phyloP scores from a whole-genome alignment of 30 jellyfish, hydroid and myxozoan species.

The Cassiopea xamachana region DNA sequence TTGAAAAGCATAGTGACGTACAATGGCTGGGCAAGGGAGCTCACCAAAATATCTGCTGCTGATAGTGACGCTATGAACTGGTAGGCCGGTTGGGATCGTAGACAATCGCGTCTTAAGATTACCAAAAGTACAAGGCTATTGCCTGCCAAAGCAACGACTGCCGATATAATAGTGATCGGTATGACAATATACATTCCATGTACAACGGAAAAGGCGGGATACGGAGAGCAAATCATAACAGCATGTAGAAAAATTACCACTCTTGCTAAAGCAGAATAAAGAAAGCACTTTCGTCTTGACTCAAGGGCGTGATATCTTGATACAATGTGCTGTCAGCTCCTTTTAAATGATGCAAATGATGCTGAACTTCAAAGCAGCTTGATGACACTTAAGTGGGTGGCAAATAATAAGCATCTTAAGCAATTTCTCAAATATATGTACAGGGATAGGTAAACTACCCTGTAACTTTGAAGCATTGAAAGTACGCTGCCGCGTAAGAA shows the following conservation, averaged over 20 bases:
- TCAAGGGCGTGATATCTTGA: too few species aligned
- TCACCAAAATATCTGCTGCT: conserved; percentile 78
- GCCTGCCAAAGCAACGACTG: conserved; percentile 53
- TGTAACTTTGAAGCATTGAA: too few species aligned
- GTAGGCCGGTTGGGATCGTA: conserved; percentile 87
- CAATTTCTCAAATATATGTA: too few species aligned
- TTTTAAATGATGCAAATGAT: too few species aligned
- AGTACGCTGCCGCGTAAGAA: too few species aligned
- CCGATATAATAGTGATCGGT: conserved; percentile 46
- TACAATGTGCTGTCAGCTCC: too few species aligned
- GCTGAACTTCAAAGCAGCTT: too few species aligned
- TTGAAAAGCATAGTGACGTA: conserved; percentile 56
- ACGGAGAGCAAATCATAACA: conserved; percentile 43
- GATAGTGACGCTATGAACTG: conserved; percentile 77
- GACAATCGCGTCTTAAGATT: conserved; percentile 41
- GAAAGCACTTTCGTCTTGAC: neutral
- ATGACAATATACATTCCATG: conserved; percentile 47
- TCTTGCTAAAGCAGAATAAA: neutral
- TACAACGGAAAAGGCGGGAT: conserved; percentile 13
- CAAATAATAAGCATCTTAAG: too few species aligned
- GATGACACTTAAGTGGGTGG: too few species aligned
- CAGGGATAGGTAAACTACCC: too few species aligned
- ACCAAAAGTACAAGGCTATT: conserved; percentile 37
- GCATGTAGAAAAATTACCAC: neutral
- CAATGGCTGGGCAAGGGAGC: conserved; percentile 81